Conservation (phyloP, 2,797 vertebrate genomes). For the Menidia menidia region DNA sequence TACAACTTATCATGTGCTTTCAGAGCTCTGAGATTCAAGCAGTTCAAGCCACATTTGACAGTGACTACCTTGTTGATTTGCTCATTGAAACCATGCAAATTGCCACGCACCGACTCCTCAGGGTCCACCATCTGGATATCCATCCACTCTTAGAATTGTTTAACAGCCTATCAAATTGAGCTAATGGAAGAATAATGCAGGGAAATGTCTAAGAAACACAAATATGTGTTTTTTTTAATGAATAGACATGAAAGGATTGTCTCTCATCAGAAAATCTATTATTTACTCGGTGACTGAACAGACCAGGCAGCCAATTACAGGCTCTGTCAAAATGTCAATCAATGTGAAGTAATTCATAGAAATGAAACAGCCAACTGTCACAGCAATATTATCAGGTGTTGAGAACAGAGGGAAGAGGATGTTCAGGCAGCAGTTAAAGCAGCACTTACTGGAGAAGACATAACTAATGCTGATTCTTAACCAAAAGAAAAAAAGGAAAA, state of each 20-base stretch:
- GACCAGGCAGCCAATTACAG: constrained; percentile 70
- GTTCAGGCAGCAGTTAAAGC: constrained; percentile 61
- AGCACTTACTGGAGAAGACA: constrained; percentile 39
- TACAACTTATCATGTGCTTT: too few species aligned
- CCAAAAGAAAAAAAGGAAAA: constrained; percentile 22
- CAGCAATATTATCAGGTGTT: constrained; percentile 66
- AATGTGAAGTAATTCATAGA: constrained; percentile 66
- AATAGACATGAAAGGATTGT: constrained; percentile 55
- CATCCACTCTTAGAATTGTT: constrained; percentile 7
- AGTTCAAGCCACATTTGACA: background rate
- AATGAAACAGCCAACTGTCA: constrained; percentile 72
- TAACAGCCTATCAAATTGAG: constrained; percentile 17
- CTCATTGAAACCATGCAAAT: background rate
- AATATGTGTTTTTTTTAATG: constrained; percentile 49
- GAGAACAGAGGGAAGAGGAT: constrained; percentile 53
- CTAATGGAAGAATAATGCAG: constrained; percentile 44
- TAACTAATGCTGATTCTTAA: constrained; percentile 51
- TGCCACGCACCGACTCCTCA: constrained; percentile 4
- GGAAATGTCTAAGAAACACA: constrained; percentile 45
- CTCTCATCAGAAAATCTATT: constrained; percentile 62
- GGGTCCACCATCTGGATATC: constrained; percentile 7
- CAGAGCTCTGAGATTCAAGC: background rate
- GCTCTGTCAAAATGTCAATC: constrained; percentile 70
- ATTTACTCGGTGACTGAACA: constrained; percentile 67
- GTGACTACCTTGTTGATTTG: background rate